Evolutionary conservation across 2,113 vertebrate genomes (phyloP).

Genomic region (Falcunculus frontatus): DNA sequence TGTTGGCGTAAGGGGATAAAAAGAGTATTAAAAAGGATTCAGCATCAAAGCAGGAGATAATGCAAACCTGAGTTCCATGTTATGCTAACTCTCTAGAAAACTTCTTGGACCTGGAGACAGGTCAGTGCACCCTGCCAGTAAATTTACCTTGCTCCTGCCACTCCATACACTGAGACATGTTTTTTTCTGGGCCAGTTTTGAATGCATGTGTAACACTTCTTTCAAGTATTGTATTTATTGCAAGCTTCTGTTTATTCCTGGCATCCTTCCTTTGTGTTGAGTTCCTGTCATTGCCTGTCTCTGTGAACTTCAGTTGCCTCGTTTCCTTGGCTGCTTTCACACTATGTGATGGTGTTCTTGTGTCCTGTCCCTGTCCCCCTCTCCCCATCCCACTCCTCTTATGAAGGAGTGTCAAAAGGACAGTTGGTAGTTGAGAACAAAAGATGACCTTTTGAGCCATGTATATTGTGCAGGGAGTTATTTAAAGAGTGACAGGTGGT

Average conservation of each 20-base stretch:
- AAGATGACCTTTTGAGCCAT: not conserved
- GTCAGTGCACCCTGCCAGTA: not conserved
- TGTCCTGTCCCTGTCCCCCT: not conserved
- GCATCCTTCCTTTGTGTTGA: slow-evolving; percentile 40
- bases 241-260: not conserved
- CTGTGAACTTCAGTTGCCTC: not conserved
- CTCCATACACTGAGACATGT: not conserved
- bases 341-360: not conserved
- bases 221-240: slow-evolving; percentile 18
- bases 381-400: not conserved
- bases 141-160: not conserved
- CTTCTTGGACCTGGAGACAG: not conserved
- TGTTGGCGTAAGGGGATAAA: not conserved
- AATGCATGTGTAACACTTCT: not conserved
- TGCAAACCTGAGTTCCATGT: not conserved
- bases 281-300: not conserved
- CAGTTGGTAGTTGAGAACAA: not conserved
- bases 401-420: not conserved
- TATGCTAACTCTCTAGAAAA: not conserved
- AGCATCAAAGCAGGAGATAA: not conserved
- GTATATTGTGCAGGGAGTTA: not conserved
- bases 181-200: not conserved
- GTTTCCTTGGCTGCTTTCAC: slow-evolving; percentile 15
- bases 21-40: not conserved
- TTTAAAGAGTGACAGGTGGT: not conserved